A percentile compares a stretch with the other conserved stretches of the same genome.
Evolutionary conservation across 2,888 invertebrate genomes (phyloP).

Genomic region (Caenorhabditis becei): DNA sequence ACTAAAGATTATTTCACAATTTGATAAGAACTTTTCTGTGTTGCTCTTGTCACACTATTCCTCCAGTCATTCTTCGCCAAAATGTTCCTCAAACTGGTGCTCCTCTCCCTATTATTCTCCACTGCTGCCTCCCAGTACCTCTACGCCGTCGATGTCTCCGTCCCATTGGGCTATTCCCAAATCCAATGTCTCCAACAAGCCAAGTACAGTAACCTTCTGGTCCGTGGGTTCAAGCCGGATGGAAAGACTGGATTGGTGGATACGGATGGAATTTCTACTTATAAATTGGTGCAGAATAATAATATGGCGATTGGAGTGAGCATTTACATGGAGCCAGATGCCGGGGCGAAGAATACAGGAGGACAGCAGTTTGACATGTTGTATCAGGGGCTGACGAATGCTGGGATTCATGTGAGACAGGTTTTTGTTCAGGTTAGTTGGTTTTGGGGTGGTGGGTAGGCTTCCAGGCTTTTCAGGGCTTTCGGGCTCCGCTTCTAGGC

Average conservation of each 20-base stretch:
- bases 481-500: too few relatives aligned
- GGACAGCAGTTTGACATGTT: constrained; percentile 11
- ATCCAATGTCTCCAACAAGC: background rate
- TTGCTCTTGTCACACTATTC: too few relatives aligned
- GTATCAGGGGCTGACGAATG: background rate
- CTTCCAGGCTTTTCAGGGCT: too few relatives aligned
- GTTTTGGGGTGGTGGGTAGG: too few relatives aligned
- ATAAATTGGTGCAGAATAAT: background rate
- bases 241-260: background rate
- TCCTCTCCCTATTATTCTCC: background rate
- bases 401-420: background rate
- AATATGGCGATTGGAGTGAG: background rate
- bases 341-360: background rate
- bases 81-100: background rate
- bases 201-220: background rate
- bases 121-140: background rate
- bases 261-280: background rate
- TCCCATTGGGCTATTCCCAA: background rate
- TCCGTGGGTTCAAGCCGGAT: constrained; percentile 3
- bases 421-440: background rate
- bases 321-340: constrained; percentile 11
- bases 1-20: too few relatives aligned
- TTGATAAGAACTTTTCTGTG: too few relatives aligned
- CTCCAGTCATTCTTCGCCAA: too few relatives aligned
- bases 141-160: constrained; percentile 2